These are phyloP conservation scores for Euschistus heros DNA, from an alignment of 1,140 invertebrate genomes.

Conservation along the genomic window DNA sequence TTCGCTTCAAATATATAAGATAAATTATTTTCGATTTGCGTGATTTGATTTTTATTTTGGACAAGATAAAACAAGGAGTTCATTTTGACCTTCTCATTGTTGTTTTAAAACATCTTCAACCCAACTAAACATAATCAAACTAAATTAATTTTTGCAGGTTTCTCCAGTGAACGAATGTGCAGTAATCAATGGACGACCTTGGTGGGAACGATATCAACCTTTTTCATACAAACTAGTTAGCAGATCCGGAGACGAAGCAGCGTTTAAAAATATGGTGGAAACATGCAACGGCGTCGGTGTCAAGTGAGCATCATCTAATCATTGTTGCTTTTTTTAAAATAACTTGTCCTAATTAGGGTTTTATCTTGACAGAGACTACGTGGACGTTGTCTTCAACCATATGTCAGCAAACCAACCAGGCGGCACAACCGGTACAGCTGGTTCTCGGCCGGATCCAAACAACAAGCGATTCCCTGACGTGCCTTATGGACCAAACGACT, in stretches of 20 bases:
- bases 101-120: too few species aligned
- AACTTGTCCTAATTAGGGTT: not conserved
- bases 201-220: slow-evolving; percentile 83
- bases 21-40: not conserved
- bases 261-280: slow-evolving; percentile 61
- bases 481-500: slow-evolving; percentile 44
- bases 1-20: not conserved
- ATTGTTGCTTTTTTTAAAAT: not conserved
- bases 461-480: slow-evolving; percentile 45
- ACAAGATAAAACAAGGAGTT: not conserved
- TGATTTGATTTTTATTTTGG: not conserved
- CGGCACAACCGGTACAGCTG: slow-evolving; percentile 43
- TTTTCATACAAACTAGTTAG: slow-evolving; percentile 70
- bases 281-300: slow-evolving; percentile 64
- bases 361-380: slow-evolving; percentile 55
- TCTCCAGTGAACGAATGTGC: slow-evolving; percentile 51
- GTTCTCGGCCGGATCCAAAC: slow-evolving; percentile 4
- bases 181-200: slow-evolving; percentile 42
- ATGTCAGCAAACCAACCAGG: slow-evolving; percentile 54
- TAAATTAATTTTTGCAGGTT: slow-evolving; percentile 36
- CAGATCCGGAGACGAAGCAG: slow-evolving; percentile 58
- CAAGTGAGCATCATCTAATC: slow-evolving; percentile 36
- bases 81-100: too few species aligned
- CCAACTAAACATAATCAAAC: not conserved
- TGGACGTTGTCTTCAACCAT: slow-evolving; percentile 78